A percentile compares a stretch with the other conserved stretches of the same genome.
Evolutionary conservation across 2,797 vertebrate genomes (phyloP).

Genomic region (Megalops cyprinoides): DNA sequence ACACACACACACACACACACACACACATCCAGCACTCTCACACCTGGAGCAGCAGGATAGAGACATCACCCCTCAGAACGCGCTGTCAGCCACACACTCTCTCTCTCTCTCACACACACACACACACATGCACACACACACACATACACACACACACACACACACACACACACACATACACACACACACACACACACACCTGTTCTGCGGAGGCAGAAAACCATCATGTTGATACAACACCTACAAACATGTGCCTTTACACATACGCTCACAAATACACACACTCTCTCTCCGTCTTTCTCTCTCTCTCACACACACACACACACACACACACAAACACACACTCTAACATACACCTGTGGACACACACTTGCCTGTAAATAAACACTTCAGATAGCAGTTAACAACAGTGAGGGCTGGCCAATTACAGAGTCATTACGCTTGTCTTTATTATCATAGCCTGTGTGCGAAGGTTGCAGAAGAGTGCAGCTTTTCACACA

Average conservation of each 20-base stretch:
- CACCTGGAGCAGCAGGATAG: constrained; percentile 61
- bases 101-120: too few species aligned
- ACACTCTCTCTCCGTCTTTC: not conserved
- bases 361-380: constrained; percentile 38
- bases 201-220: not conserved
- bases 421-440: constrained; percentile 65
- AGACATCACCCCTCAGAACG: constrained; percentile 65
- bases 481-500: not conserved
- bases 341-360: constrained; percentile 22
- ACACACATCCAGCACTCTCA: constrained; percentile 57
- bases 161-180: constrained; percentile 39
- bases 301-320: constrained; percentile 4
- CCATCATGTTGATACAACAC: not conserved
- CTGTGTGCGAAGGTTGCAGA: constrained; percentile 51
- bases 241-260: not conserved
- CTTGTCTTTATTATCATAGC: constrained; percentile 68
- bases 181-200: constrained; percentile 13
- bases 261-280: not conserved
- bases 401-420: constrained; percentile 59
- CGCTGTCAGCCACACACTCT: too few species aligned
- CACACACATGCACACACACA: constrained; percentile 57
- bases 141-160: constrained; percentile 41
- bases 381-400: constrained; percentile 70
- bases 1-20: constrained; percentile 57
- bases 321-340: constrained; percentile 35